Evolutionary conservation across 2,113 vertebrate genomes (phyloP).

Genomic region (Chaetodon auriga): DNA sequence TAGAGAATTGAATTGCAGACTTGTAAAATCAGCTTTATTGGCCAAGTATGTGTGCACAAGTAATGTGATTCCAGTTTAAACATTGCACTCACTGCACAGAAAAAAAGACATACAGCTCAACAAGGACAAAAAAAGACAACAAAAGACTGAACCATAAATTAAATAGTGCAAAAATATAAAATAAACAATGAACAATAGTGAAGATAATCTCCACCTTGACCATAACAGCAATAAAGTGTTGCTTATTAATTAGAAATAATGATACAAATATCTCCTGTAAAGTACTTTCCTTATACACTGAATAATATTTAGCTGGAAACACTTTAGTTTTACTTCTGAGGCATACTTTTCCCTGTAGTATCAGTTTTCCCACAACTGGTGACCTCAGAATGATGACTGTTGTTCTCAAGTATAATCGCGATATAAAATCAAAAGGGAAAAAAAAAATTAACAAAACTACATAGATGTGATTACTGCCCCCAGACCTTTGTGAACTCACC

Average conservation of each 20-base stretch:
- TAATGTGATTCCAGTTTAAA: too few species aligned
- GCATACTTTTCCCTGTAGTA: neutral
- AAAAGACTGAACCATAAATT: neutral
- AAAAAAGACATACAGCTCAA: too few species aligned
- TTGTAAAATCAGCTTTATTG: too few species aligned
- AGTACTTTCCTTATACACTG: neutral
- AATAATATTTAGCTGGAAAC: neutral
- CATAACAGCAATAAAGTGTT: neutral
- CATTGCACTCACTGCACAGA: too few species aligned
- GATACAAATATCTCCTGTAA: too few species aligned
- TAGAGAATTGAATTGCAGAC: too few species aligned
- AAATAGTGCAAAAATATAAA: too few species aligned
- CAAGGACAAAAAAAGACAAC: neutral
- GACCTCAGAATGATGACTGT: neutral
- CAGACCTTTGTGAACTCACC: conserved; percentile 66
- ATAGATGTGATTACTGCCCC: neutral
- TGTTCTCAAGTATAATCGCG: neutral
- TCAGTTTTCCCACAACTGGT: neutral
- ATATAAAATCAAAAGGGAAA: neutral
- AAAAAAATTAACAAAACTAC: neutral
- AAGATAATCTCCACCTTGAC: neutral
- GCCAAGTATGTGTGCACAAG: too few species aligned
- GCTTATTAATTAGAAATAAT: neutral
- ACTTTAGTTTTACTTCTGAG: neutral
- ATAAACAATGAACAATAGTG: too few species aligned